phyloP scores from a whole-genome alignment of 2,888 invertebrate species.

The Phorcus lineatus region DNA sequence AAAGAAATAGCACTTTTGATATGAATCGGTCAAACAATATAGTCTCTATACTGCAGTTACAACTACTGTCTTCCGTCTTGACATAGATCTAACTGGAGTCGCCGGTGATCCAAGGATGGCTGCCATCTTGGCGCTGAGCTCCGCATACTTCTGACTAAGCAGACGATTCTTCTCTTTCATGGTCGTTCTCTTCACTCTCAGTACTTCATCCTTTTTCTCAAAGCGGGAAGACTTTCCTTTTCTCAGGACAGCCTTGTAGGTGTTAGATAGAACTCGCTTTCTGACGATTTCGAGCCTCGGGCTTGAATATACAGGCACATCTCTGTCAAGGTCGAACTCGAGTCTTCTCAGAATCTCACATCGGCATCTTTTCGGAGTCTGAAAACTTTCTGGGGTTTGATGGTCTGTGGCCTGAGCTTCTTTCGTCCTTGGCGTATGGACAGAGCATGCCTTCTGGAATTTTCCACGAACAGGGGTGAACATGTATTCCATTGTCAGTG shows the following conservation, averaged over 20 bases:
- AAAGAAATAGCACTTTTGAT: too few relatives aligned
- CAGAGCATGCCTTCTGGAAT: neutral
- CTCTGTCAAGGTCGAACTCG: neutral
- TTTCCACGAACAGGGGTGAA: constrained; percentile 12
- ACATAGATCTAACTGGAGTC: neutral
- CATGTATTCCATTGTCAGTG: constrained; percentile 8
- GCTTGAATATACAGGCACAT: neutral
- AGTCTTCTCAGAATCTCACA: neutral
- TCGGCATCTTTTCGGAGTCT: neutral
- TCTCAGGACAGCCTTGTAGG: neutral
- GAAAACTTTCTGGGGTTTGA: too few relatives aligned
- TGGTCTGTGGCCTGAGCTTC: too few relatives aligned
- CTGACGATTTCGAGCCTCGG: constrained; percentile 7
- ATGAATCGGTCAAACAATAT: too few relatives aligned
- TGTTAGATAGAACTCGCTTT: neutral
- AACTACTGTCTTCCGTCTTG: neutral
- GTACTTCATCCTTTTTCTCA: neutral
- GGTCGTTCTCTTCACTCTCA: neutral
- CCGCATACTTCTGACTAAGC: neutral
- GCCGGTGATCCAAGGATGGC: neutral
- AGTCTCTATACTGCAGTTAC: constrained; percentile 1
- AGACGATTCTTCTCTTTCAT: neutral
- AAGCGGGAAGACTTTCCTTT: neutral
- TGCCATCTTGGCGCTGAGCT: neutral
- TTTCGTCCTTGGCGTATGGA: neutral